Evolutionary conservation across 2,888 invertebrate species (phyloP), one percentile per base, ranked within the genome.

Genomic region (Zhuqinia jingwanae): DNA sequence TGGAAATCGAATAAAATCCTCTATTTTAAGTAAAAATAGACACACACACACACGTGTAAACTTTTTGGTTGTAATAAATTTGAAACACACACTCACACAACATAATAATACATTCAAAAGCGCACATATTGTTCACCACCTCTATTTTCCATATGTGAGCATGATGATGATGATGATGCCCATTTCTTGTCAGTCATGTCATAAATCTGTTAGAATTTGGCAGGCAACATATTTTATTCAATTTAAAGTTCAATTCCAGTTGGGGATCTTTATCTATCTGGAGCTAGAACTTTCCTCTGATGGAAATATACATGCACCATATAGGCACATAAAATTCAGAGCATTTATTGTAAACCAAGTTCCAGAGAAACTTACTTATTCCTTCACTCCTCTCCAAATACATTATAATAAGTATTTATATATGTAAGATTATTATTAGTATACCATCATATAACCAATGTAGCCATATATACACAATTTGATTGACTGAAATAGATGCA

Each of bases 191-290:
- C 75, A 76, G 82, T 76, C 82, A 83, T 83, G 76, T 76, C 65
- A 76, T 83, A 83, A 83, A 83, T 83, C 82, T 83, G 60, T 58
- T 27, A 36, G 82, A 83, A 63, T n/a, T n/a, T 83, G 82, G 76
- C 82, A 83, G 76, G 63, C 63, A 83, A 76, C 82, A 83, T 68
- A 8, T 8, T 36, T 6, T 45, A 83, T 83, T 83, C 82, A 75
- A 83, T 83, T 83, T 83, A 80, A 75, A 83, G 82, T 83, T 83
- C 82, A 83, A 83, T 82, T 82, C 63, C 76, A 65, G 82, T 63
- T 20, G 75, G 82, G 82, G 82, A 83, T 83, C 76, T 83, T 15
- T 75, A 83, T 75, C 76, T 47, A 36, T 36, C 5, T 36, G 36
- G 8, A 36, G 36, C 25, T 75, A 42, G 22, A 36, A 36, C 45